phyloP scores from a whole-genome alignment of 2,888 invertebrate genomes.

The Balanococcus diminutus region DNA sequence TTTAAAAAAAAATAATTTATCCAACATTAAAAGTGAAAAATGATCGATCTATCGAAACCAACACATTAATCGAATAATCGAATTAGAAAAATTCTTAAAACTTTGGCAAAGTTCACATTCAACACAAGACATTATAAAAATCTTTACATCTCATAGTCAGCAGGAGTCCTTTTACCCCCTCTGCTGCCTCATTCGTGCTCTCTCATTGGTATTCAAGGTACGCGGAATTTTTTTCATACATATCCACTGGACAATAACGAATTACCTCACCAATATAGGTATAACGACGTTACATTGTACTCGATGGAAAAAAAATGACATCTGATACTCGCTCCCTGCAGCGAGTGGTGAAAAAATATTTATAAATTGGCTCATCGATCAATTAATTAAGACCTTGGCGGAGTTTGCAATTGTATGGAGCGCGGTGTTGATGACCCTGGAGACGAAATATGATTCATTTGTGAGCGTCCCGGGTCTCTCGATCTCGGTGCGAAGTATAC shows the following conservation, averaged over 20 bases:
- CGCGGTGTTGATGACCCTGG: not conserved
- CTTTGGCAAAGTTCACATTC: too few relatives aligned
- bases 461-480: not conserved
- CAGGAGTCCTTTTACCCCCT: too few relatives aligned
- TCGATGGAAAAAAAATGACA: not conserved
- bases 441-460: constrained; percentile 24
- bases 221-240: not conserved
- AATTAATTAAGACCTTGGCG: constrained; percentile 1
- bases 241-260: not conserved
- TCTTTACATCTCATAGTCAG: too few relatives aligned
- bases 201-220: too few relatives aligned
- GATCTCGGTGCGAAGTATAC: not conserved
- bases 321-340: not conserved
- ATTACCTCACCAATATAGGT: not conserved
- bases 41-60: too few relatives aligned
- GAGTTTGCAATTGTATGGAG: not conserved
- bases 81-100: too few relatives aligned
- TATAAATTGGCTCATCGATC: constrained; percentile 8
- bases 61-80: too few relatives aligned
- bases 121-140: too few relatives aligned
- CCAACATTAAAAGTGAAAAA: too few relatives aligned
- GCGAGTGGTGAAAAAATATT: not conserved
- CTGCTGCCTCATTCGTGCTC: too few relatives aligned
- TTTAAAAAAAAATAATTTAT: too few relatives aligned
- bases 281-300: not conserved